phyloP scores from a whole-genome alignment of 2,888 invertebrate genomes.

The Zaprionus obscuricornis region DNA sequence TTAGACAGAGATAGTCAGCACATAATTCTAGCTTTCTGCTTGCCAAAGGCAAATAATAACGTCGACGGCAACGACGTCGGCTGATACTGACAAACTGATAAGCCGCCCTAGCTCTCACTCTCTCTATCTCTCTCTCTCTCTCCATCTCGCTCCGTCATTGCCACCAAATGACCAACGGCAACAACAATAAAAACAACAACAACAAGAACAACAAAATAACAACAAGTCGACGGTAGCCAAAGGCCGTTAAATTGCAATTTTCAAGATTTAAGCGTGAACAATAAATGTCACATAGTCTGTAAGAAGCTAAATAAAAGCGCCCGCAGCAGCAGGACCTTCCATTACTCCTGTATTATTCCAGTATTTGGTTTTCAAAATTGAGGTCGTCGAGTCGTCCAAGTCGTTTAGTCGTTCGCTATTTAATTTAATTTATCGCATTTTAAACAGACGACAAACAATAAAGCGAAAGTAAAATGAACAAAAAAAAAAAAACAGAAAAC shows the following conservation, averaged over 20 bases:
- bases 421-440: slow-evolving; percentile 79
- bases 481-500: slow-evolving; percentile 46
- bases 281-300: slow-evolving; percentile 84
- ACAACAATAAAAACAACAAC: slow-evolving; percentile 29
- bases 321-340: slow-evolving; percentile 30
- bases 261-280: slow-evolving; percentile 82
- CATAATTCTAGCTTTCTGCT: slow-evolving; percentile 58
- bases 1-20: slow-evolving; percentile 42
- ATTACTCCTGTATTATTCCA: too few species aligned
- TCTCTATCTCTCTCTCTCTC: slow-evolving; percentile 5
- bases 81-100: slow-evolving; percentile 58
- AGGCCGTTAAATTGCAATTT: slow-evolving; percentile 75
- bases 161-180: slow-evolving; percentile 48
- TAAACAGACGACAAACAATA: slow-evolving; percentile 71
- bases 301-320: slow-evolving; percentile 79
- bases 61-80: slow-evolving; percentile 49
- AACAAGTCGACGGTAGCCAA: not conserved
- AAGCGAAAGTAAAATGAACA: slow-evolving; percentile 33
- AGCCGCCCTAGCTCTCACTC: slow-evolving; percentile 32
- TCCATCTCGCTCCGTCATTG: slow-evolving; percentile 1
- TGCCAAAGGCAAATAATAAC: slow-evolving; percentile 55
- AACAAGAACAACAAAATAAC: too few species aligned
- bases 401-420: slow-evolving; percentile 45
- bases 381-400: not conserved
- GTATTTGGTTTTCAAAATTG: not conserved